Evolutionary conservation across 23 tunicate species (phyloP).

Genomic region (Trididemnum miniatum): DNA sequence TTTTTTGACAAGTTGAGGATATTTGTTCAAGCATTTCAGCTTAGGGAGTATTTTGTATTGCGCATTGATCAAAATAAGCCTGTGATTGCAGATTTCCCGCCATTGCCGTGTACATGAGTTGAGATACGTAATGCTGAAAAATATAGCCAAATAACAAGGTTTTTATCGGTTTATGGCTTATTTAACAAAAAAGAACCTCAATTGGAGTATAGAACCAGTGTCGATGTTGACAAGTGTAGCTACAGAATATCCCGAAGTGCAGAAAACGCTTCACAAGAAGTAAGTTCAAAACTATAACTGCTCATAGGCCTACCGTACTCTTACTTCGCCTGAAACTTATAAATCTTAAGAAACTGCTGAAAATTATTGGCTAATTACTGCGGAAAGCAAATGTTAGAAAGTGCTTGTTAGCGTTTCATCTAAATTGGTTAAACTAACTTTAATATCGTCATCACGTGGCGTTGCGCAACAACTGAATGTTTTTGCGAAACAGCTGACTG

Average conservation of each 20-base stretch:
- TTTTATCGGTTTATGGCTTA: slow-evolving; percentile 32
- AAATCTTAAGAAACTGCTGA: too few species aligned
- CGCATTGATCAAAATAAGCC: background rate
- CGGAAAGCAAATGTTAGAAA: too few species aligned
- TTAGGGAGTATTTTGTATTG: slow-evolving; percentile 50
- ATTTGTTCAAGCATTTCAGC: too few species aligned
- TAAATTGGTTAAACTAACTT: too few species aligned
- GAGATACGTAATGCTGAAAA: slow-evolving; percentile 4
- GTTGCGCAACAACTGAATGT: slow-evolving; percentile 50
- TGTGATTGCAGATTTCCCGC: slow-evolving; percentile 38
- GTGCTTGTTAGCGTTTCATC: too few species aligned
- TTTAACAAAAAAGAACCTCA: slow-evolving; percentile 31
- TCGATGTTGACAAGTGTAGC: background rate
- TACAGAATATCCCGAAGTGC: background rate
- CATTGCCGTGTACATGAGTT: slow-evolving; percentile 23
- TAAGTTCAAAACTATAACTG: too few species aligned
- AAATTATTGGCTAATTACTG: too few species aligned
- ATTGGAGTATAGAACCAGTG: slow-evolving; percentile 31
- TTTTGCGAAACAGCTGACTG: slow-evolving; percentile 56
- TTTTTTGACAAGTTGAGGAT: too few species aligned
- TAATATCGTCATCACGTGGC: slow-evolving; percentile 23
- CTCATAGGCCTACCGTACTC: too few species aligned
- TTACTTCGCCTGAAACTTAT: too few species aligned
- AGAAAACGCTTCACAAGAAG: background rate
- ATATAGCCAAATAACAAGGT: background rate